phyloP scores from a whole-genome alignment of 2,888 invertebrate species.

The Drosophila imparisetae region DNA sequence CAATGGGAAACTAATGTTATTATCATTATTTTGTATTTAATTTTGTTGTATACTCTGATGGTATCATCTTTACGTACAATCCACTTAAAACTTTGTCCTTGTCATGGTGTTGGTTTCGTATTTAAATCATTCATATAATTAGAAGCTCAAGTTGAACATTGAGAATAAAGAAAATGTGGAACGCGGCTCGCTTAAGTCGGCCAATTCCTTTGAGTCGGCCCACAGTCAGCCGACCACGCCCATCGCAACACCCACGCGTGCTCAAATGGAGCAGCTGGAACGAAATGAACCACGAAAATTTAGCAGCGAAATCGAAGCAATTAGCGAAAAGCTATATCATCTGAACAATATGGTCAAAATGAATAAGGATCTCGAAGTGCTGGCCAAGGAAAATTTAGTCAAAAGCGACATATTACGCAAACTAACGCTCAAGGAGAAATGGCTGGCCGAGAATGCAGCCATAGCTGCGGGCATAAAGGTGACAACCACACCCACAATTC shows the following conservation, averaged over 20 bases:
- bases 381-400: slow-evolving; percentile 83
- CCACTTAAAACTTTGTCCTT: slow-evolving; percentile 39
- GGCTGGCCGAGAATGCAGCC: slow-evolving; percentile 82
- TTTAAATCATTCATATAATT: slow-evolving; percentile 8
- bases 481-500: background rate
- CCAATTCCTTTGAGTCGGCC: slow-evolving; percentile 74
- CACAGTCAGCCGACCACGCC: slow-evolving; percentile 57
- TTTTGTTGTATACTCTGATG: slow-evolving; percentile 54
- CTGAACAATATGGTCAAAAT: slow-evolving; percentile 84
- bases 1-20: slow-evolving; percentile 64
- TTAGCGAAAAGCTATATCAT: slow-evolving; percentile 84
- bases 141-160: slow-evolving; percentile 48
- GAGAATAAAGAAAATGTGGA: slow-evolving; percentile 76
- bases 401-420: slow-evolving; percentile 84
- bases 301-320: slow-evolving; percentile 83
- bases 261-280: slow-evolving; percentile 83
- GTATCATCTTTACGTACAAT: slow-evolving; percentile 31
- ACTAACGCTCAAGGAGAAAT: slow-evolving; percentile 84
- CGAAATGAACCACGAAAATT: slow-evolving; percentile 79
- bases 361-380: slow-evolving; percentile 83
- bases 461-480: slow-evolving; percentile 66
- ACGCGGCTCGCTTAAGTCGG: slow-evolving; percentile 58
- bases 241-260: slow-evolving; percentile 51
- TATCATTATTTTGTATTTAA: slow-evolving; percentile 68
- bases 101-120: slow-evolving; percentile 80